phyloP scores from a whole-genome alignment of 2,888 invertebrate species.

The Drosophila parthenogenetica region DNA sequence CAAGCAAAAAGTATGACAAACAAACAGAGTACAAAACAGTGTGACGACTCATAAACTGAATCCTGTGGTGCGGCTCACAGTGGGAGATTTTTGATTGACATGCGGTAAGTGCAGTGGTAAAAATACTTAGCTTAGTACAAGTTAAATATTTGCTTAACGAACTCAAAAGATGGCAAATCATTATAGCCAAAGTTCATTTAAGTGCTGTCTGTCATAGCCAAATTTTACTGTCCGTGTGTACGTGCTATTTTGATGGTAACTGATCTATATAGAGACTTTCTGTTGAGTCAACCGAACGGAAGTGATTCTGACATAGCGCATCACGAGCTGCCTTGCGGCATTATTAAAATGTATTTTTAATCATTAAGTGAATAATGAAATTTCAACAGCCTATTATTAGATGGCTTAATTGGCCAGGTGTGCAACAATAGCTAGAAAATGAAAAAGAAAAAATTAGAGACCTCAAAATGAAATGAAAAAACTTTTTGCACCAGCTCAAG shows the following conservation, averaged over 20 bases:
- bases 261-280: constrained; percentile 37
- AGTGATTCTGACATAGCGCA: constrained; percentile 46
- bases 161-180: background rate
- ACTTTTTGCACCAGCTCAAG: constrained; percentile 19
- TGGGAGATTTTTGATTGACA: constrained; percentile 74
- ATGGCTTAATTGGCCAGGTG: constrained; percentile 64
- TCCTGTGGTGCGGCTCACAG: constrained; percentile 57
- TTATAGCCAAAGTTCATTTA: background rate
- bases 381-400: constrained; percentile 35
- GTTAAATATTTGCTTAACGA: background rate
- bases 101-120: constrained; percentile 55
- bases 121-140: constrained; percentile 11
- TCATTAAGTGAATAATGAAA: constrained; percentile 64
- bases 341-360: constrained; percentile 71
- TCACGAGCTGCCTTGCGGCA: constrained; percentile 27
- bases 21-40: constrained; percentile 37
- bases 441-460: background rate
- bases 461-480: constrained; percentile 6
- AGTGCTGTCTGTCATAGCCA: background rate
- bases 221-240: constrained; percentile 4
- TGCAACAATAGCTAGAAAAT: constrained; percentile 34
- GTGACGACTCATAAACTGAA: constrained; percentile 43
- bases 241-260: constrained; percentile 29
- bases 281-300: constrained; percentile 69
- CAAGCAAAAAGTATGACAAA: constrained; percentile 50